A percentile compares a stretch with the other conserved stretches of the same genome.
These are phyloP conservation scores for Hoplostethus atlanticus DNA, from an alignment of 2,797 vertebrate genomes.

Conservation along the genomic window DNA sequence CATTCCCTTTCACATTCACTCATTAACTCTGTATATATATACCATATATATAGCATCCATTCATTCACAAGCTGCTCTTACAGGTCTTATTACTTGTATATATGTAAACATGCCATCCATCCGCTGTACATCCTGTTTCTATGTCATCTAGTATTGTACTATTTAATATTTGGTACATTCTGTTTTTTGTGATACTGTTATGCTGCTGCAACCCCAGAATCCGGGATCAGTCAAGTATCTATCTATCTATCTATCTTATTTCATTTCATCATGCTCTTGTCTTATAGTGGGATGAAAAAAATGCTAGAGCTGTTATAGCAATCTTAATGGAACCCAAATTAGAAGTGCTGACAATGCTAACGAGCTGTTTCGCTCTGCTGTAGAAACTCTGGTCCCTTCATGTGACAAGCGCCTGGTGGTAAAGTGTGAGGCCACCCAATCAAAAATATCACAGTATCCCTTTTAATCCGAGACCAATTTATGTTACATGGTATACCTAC, in stretches of 20 bases:
- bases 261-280: not conserved
- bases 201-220: too few relatives aligned
- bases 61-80: too few relatives aligned
- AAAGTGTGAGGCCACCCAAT: not conserved
- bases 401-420: not conserved
- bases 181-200: too few relatives aligned
- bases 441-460: not conserved
- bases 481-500: not conserved
- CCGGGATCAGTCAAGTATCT: too few relatives aligned
- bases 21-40: too few relatives aligned
- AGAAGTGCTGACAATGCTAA: not conserved
- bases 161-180: too few relatives aligned
- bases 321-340: not conserved
- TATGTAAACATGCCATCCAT: too few relatives aligned
- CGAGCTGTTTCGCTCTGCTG: not conserved
- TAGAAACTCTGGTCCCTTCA: not conserved
- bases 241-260: not conserved
- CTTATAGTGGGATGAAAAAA: not conserved
- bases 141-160: too few relatives aligned
- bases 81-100: too few relatives aligned
- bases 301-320: not conserved
- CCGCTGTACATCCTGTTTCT: too few relatives aligned
- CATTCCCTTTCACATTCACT: too few relatives aligned
- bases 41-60: too few relatives aligned
- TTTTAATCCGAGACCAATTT: conserved; percentile 13